Evolutionary conservation across 2,888 invertebrate species (phyloP).

Genomic region (Mythimna ferrago): DNA sequence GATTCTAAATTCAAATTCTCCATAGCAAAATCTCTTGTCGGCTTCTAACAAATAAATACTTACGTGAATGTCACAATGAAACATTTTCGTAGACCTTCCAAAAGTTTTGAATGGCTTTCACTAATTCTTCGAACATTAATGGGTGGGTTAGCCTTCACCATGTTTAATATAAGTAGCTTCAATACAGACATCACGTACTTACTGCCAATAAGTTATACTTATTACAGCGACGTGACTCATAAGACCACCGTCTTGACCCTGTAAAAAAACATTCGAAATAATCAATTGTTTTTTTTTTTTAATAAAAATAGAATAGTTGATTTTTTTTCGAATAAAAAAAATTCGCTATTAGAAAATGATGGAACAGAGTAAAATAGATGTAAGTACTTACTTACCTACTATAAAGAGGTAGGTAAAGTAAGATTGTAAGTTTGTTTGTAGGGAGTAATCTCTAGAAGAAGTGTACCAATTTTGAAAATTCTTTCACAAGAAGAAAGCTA

Average conservation of each 20-base stretch:
- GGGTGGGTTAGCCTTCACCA: conserved; percentile 19
- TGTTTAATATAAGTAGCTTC: conserved; percentile 16
- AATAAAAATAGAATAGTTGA: too few relatives aligned
- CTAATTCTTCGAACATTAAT: conserved; percentile 34
- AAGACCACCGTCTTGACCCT: not conserved
- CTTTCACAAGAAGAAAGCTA: too few relatives aligned
- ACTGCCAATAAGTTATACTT: conserved; percentile 1
- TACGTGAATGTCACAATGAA: conserved; percentile 24
- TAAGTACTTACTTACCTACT: too few relatives aligned
- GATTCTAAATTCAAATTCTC: too few relatives aligned
- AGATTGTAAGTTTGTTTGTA: too few relatives aligned
- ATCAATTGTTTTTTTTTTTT: too few relatives aligned
- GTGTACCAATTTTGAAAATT: too few relatives aligned
- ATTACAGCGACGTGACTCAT: conserved; percentile 32
- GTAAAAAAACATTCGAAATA: conserved; percentile 11
- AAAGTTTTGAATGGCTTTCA: conserved; percentile 38
- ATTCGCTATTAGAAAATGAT: too few relatives aligned
- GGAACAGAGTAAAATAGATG: too few relatives aligned
- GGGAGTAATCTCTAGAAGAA: too few relatives aligned
- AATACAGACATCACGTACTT: conserved; percentile 44
- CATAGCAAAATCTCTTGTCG: not conserved
- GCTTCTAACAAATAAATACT: not conserved
- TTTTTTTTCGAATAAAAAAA: too few relatives aligned
- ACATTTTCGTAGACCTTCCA: conserved; percentile 14
- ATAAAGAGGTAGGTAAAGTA: too few relatives aligned